Conservation (phyloP, 2,797 vertebrate species). For the Leucoraja ocellata region DNA sequence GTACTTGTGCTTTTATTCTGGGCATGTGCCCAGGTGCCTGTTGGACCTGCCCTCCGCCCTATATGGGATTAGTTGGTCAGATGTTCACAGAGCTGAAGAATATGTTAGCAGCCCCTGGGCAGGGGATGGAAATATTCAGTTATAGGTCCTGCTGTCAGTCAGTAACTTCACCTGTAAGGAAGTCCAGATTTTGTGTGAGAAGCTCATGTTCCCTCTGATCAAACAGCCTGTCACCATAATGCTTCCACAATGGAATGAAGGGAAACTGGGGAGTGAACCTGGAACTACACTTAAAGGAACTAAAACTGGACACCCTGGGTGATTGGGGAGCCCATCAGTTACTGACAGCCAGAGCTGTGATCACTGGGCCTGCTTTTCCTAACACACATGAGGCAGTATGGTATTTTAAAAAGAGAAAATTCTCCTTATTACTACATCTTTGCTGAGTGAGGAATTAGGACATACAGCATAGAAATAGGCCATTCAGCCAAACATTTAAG, state of each 20-base stretch:
- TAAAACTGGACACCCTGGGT: not conserved
- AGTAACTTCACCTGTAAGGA: not conserved
- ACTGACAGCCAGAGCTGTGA: not conserved
- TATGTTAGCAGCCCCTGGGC: not conserved
- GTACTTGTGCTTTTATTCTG: not conserved
- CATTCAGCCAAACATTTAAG: too few species aligned
- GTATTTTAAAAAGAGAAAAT: not conserved
- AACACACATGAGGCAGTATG: too few species aligned
- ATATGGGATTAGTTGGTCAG: not conserved
- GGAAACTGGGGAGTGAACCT: not conserved
- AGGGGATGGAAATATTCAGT: not conserved
- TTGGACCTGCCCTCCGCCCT: not conserved
- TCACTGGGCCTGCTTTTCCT: not conserved
- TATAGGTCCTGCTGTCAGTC: not conserved
- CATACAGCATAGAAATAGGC: too few species aligned
- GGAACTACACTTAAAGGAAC: not conserved
- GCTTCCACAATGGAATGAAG: too few species aligned
- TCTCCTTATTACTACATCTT: not conserved
- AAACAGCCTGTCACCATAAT: not conserved
- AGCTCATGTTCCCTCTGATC: not conserved
- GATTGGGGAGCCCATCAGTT: not conserved
- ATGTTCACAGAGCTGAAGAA: not conserved
- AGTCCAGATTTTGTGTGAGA: not conserved
- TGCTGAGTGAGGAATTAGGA: not conserved
- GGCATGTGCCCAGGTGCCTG: not conserved